Conservation (phyloP, 2,113 vertebrate genomes). For the Larimichthys crocea region DNA sequence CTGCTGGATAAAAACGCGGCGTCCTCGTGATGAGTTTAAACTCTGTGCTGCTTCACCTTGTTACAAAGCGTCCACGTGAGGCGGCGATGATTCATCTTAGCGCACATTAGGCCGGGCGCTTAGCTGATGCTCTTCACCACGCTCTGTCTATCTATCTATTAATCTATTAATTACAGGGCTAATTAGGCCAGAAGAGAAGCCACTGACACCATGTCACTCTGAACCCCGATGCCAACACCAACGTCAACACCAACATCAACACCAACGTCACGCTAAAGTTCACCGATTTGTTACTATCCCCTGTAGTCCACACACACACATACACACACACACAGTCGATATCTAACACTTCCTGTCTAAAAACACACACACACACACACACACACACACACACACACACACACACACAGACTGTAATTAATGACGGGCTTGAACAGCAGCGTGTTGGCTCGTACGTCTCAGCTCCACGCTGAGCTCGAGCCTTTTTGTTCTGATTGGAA, state of each 20-base stretch:
- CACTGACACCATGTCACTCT: constrained; percentile 74
- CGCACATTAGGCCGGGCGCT: constrained; percentile 54
- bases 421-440: constrained; percentile 56
- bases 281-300: no score
- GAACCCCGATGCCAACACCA: no score
- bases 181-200: constrained; percentile 77
- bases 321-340: no score
- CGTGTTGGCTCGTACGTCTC: constrained; percentile 50
- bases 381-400: constrained; percentile 22
- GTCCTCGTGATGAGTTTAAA: constrained; percentile 21
- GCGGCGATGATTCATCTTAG: constrained; percentile 54
- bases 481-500: background rate
- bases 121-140: constrained; percentile 70
- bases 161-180: constrained; percentile 79
- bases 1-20: constrained; percentile 17
- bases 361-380: no score
- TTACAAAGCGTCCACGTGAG: background rate
- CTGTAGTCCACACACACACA: no score
- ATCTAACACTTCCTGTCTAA: no score
- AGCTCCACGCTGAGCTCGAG: constrained; percentile 10
- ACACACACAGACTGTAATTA: constrained; percentile 60
- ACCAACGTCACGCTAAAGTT: no score
- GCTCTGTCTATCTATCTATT: constrained; percentile 67
- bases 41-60: constrained; percentile 24
- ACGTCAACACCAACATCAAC: no score